These are phyloP conservation scores for Picathartes gymnocephalus DNA, from an alignment of 2,113 vertebrate species.

Conservation along the genomic window DNA sequence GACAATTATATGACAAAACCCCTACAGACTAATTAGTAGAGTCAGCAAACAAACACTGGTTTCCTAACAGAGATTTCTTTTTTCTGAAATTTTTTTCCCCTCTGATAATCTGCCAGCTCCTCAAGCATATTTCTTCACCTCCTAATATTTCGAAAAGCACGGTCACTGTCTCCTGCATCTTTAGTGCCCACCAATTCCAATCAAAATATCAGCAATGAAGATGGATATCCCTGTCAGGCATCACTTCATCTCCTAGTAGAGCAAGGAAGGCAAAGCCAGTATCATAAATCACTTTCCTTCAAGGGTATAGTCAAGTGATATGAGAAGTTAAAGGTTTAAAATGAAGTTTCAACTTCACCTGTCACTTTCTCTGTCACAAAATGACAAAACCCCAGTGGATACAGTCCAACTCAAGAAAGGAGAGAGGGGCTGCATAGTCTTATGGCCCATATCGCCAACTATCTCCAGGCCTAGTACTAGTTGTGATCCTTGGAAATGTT, in stretches of 20 bases:
- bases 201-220: conserved; percentile 9
- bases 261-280: neutral
- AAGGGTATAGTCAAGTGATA: neutral
- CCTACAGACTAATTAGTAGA: neutral
- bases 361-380: neutral
- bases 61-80: neutral
- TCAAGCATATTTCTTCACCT: neutral
- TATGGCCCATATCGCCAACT: neutral
- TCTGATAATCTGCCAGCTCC: neutral
- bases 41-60: neutral
- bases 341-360: neutral
- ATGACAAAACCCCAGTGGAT: neutral
- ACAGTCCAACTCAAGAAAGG: neutral
- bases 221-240: neutral
- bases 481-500: neutral
- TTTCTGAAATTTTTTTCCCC: neutral
- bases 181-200: neutral
- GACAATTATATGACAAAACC: neutral
- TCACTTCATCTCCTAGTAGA: neutral
- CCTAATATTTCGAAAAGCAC: neutral
- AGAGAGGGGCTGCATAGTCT: neutral
- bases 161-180: neutral
- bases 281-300: neutral
- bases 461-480: neutral
- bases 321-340: neutral